These are phyloP conservation scores for Astyanax mexicanus DNA, from an alignment of 2,797 vertebrate species.

Conservation along the genomic window DNA sequence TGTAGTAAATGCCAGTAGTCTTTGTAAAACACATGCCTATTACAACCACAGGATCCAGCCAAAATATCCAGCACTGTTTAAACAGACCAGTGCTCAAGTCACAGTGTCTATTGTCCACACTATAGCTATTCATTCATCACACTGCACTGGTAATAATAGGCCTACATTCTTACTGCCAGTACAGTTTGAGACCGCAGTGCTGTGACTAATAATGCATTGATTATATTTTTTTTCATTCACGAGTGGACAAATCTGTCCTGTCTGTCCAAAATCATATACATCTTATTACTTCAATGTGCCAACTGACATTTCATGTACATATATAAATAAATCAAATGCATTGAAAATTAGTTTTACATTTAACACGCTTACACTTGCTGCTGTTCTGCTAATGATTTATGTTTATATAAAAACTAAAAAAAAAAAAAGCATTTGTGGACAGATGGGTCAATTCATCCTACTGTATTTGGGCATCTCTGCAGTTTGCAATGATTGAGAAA, in stretches of 20 bases:
- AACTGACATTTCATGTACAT: not conserved
- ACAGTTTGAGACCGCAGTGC: not conserved
- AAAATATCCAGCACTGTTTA: not conserved
- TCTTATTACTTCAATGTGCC: constrained; percentile 53
- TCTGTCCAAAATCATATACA: constrained; percentile 66
- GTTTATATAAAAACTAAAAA: too few relatives aligned
- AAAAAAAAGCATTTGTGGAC: not conserved
- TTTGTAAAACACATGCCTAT: not conserved
- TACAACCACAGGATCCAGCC: not conserved
- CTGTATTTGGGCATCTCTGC: constrained; percentile 1
- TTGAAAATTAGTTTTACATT: not conserved
- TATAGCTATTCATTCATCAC: not conserved
- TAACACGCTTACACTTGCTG: constrained; percentile 19
- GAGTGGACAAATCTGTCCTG: not conserved
- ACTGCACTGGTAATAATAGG: constrained; percentile 7
- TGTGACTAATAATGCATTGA: constrained; percentile 16
- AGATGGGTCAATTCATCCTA: not conserved
- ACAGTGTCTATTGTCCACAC: not conserved
- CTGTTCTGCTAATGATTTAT: not conserved
- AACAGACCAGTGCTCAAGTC: not conserved
- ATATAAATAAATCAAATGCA: not conserved
- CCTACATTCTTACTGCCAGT: not conserved
- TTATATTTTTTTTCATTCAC: too few relatives aligned
- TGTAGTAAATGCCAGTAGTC: not conserved
- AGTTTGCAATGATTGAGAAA: not conserved